Conservation (phyloP, 2,113 vertebrate genomes). For the Plectropomus leopardus region DNA sequence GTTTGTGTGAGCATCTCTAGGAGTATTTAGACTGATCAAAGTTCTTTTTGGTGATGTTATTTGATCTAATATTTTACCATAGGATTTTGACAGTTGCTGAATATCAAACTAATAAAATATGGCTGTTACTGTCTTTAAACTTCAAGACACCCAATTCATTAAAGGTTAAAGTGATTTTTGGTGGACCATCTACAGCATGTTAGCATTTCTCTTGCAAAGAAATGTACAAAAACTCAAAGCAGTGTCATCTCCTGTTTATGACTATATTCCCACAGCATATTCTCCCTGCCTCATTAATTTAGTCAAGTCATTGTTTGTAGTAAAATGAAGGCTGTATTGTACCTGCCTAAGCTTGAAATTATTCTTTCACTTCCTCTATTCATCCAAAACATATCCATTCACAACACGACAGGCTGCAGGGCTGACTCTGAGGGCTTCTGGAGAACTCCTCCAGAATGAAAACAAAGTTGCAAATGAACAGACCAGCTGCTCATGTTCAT, state of each 20-base stretch:
- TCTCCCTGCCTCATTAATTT: constrained; percentile 33
- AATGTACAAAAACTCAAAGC: neutral
- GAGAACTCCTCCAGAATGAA: neutral
- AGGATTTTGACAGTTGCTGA: neutral
- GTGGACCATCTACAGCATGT: neutral
- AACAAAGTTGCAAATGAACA: constrained; percentile 11
- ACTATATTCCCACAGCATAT: neutral
- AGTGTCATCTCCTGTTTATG: neutral
- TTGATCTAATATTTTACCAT: neutral
- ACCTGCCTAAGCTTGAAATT: constrained; percentile 42
- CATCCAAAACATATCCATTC: constrained; percentile 17
- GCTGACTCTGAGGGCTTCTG: neutral
- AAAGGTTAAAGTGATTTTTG: neutral
- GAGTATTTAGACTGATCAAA: constrained; percentile 1
- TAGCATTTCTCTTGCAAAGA: neutral
- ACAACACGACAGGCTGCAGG: neutral
- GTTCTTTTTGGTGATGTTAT: neutral
- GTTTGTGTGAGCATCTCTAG: neutral
- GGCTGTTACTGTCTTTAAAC: neutral
- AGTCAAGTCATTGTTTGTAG: constrained; percentile 23
- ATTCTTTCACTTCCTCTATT: constrained; percentile 13
- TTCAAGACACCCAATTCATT: neutral
- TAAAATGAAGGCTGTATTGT: constrained; percentile 23
- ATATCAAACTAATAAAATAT: too few species aligned
- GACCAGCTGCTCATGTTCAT: constrained; percentile 9